These are phyloP conservation scores for Torymus texanus DNA, from an alignment of 2,888 invertebrate genomes.

Conservation along the genomic window DNA sequence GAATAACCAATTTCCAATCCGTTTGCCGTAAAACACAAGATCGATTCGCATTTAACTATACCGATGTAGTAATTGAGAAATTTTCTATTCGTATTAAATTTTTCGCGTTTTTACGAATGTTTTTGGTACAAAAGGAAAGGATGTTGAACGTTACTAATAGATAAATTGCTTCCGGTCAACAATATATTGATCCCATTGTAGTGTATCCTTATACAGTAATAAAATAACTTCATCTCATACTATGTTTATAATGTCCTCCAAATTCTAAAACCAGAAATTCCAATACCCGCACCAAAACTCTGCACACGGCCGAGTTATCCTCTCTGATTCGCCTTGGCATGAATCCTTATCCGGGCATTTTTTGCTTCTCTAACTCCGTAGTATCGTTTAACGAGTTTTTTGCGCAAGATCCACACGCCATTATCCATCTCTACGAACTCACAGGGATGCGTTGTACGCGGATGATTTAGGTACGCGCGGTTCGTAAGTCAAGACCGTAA, in stretches of 20 bases:
- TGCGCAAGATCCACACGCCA: slow-evolving; percentile 15
- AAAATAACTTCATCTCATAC: too few relatives aligned
- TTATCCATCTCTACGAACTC: too few relatives aligned
- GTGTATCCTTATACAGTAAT: too few relatives aligned
- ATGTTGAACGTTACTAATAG: too few relatives aligned
- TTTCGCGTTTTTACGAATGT: background rate
- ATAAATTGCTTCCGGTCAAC: slow-evolving; percentile 21
- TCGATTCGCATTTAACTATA: background rate
- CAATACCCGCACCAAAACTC: too few relatives aligned
- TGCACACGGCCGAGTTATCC: background rate
- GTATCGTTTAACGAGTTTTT: slow-evolving; percentile 22
- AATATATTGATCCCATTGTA: background rate
- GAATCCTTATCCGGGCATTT: slow-evolving; percentile 36
- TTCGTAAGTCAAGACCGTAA: slow-evolving; percentile 20
- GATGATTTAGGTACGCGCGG: slow-evolving; percentile 18
- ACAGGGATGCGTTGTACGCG: background rate
- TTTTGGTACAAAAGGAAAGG: too few relatives aligned
- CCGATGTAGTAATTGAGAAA: slow-evolving; percentile 34
- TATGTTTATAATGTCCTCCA: too few relatives aligned
- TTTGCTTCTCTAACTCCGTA: background rate
- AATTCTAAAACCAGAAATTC: too few relatives aligned
- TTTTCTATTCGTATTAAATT: slow-evolving; percentile 5
- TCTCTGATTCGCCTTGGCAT: slow-evolving; percentile 38
- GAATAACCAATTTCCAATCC: slow-evolving; percentile 40
- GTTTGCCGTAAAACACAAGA: background rate